Conservation (phyloP, 2,113 vertebrate genomes). For the Orientallactaga bullata region DNA sequence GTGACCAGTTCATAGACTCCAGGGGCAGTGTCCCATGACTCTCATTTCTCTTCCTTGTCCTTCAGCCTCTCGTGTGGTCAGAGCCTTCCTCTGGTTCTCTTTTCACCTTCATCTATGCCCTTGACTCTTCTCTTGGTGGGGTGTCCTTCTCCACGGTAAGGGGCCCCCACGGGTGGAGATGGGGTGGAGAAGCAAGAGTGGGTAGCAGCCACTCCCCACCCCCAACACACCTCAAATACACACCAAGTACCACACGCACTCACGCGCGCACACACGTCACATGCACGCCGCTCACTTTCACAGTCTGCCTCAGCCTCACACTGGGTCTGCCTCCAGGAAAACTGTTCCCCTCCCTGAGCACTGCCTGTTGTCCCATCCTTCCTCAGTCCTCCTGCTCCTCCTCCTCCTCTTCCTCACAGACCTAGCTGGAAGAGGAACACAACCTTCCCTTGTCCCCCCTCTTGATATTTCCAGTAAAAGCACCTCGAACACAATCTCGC, state of each 20-base stretch:
- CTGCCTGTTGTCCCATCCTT: conserved; percentile 75
- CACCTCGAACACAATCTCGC: conserved; percentile 87
- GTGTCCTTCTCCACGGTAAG: not conserved
- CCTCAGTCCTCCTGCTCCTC: too few relatives aligned
- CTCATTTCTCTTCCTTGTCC: not conserved
- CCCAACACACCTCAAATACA: conserved; percentile 43
- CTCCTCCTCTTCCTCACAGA: conserved; percentile 58
- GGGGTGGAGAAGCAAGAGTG: not conserved
- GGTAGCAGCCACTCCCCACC: not conserved
- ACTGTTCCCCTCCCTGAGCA: conserved; percentile 82
- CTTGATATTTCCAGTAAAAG: conserved; percentile 90
- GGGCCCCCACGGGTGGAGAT: not conserved
- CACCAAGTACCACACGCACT: not conserved
- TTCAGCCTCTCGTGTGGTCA: not conserved
- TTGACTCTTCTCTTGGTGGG: not conserved
- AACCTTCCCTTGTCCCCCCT: conserved; percentile 87
- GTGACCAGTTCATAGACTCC: too few relatives aligned
- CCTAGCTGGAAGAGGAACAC: conserved; percentile 84
- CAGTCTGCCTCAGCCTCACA: conserved; percentile 61
- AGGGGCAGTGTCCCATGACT: too few relatives aligned
- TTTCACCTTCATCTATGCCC: not conserved
- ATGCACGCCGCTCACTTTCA: not conserved
- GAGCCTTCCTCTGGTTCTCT: not conserved
- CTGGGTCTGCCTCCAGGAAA: conserved; percentile 79
- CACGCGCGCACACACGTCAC: not conserved